Evolutionary conservation across 2,888 invertebrate species (phyloP), one percentile per base, ranked within the genome.

Genomic region (Drosophila pseudotalamancana): DNA sequence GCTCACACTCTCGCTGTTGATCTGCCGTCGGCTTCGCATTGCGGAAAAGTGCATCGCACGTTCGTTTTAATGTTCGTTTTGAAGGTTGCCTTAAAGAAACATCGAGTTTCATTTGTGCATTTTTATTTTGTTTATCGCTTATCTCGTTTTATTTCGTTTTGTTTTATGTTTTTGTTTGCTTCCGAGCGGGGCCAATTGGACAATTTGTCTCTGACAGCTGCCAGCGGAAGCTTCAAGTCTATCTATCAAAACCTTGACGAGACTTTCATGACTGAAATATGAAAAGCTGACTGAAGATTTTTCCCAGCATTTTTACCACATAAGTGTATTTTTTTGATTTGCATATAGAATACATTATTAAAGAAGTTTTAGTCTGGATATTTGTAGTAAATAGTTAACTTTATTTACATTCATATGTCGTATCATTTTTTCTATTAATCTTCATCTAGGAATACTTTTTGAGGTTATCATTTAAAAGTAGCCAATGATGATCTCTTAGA

Each of bases 11-110:
- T 27, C 45, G 64, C 21, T 46, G 39, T 51, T 54, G 48, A 39
- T 60, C 60, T 50, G 61, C 63, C 77, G 72, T 9, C 68, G 72
- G 66, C 76, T 23, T 66, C 66, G 37, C 80, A 83, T 81, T 86
- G 81, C 81, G 81, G 81, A 81, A 81, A 81, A 86, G 61, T 82
- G 86, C 81, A 83, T 63, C 60, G 72, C 86, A 86, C 86, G 87
- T 87, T 82, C 73, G 64, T 62, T 62, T 46, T 16, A 23, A 31
- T 31, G 29, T 64, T 81, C 63, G 70, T 72, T 73, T 72, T 84
- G 78, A 86, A 81, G 86, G 82, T 87, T 79, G 76, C 59, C 63
- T 60, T 34, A 11, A 40, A 61, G 59, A 64, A 74, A 75, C 74
- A 69, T 77, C 49, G 45, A 55, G 69, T 77, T 72, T 63, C 62